These are phyloP conservation scores for Molossus molossus DNA, from an alignment of 2,797 vertebrate genomes.

Conservation along the genomic window DNA sequence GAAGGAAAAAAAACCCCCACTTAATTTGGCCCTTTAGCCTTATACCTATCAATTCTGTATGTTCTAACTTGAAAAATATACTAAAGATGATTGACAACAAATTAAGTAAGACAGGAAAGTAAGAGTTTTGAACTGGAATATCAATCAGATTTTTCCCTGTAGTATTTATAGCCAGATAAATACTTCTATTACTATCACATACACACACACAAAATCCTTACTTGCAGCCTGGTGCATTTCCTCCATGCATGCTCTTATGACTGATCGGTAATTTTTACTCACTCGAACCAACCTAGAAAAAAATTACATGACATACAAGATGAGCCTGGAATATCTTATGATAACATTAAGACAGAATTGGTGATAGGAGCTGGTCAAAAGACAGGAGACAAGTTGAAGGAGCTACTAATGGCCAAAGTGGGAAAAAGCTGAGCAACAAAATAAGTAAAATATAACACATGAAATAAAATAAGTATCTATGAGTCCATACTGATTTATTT, in stretches of 20 bases:
- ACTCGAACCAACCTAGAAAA: slow-evolving; percentile 95
- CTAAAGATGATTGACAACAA: background rate
- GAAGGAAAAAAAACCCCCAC: background rate
- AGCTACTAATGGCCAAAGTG: background rate
- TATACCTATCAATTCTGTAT: background rate
- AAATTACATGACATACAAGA: slow-evolving; percentile 59
- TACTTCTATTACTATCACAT: background rate
- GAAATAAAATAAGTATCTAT: background rate
- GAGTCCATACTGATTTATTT: background rate
- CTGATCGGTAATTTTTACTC: slow-evolving; percentile 98
- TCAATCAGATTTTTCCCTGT: background rate
- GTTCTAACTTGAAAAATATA: background rate
- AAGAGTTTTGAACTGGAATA: background rate
- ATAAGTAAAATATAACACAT: background rate
- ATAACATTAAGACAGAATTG: background rate
- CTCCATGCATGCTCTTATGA: slow-evolving; percentile 97
- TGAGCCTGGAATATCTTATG: background rate
- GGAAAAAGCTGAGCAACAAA: background rate
- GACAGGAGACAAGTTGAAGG: background rate
- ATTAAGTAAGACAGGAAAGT: background rate
- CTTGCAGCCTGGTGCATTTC: slow-evolving; percentile 96
- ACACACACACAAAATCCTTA: slow-evolving; percentile 80
- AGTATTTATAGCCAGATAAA: background rate
- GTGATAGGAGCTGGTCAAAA: background rate
- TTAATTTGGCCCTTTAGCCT: background rate